Percentiles rank a stretch among this genome's conserved stretches.
Evolutionary conservation across 1,140 invertebrate genomes (phyloP).

Genomic region (Pseudobourletiella spinata): DNA sequence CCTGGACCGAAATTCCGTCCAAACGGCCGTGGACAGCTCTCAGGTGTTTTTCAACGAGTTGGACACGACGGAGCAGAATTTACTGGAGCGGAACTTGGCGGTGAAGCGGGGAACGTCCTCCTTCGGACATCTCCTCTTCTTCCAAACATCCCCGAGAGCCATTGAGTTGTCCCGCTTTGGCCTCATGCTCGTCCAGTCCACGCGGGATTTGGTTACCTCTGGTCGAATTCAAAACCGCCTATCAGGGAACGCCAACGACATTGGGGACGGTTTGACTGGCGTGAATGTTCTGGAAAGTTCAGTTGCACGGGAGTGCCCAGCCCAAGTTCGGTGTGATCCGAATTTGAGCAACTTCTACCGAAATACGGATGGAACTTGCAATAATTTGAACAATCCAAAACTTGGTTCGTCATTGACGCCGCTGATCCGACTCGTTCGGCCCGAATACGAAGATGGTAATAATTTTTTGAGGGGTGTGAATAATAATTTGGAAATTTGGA

Average conservation of each 20-base stretch:
- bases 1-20: not conserved
- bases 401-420: not conserved
- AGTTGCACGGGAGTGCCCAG: not conserved
- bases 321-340: not conserved
- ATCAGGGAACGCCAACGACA: not conserved
- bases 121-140: slow-evolving; percentile 13
- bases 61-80: not conserved
- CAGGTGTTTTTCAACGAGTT: not conserved
- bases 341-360: not conserved
- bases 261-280: not conserved
- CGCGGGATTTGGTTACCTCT: not conserved
- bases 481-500: not conserved
- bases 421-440: not conserved
- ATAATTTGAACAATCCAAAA: not conserved
- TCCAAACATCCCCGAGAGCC: not conserved
- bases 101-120: not conserved
- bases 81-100: not conserved
- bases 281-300: not conserved
- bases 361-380: slow-evolving; percentile 3
- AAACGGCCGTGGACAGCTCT: not conserved
- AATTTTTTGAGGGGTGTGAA: not conserved
- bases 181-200: not conserved
- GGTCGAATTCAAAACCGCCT: not conserved
- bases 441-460: slow-evolving; percentile 10
- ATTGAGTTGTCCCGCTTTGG: not conserved